Conservation (phyloP, 30 jellyfish, hydroid and myxozoan species). For the Turritopsis dohrnii region DNA sequence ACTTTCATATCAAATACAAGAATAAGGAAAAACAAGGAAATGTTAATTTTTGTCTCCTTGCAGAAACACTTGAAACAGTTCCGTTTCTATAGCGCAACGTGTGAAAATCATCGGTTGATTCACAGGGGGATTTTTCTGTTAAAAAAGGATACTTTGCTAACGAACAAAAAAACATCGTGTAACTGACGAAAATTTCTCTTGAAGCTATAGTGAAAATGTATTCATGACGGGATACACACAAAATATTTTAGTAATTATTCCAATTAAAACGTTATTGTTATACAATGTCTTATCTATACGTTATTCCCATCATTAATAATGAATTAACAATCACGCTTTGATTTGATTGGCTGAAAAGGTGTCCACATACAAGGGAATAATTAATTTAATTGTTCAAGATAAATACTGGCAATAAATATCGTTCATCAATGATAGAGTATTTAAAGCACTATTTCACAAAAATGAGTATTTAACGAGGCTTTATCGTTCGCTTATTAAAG, state of each 20-base stretch:
- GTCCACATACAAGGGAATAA: conserved; percentile 3
- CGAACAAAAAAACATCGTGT: background rate
- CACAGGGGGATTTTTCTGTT: background rate
- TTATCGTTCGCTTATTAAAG: background rate
- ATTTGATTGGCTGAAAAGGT: conserved; percentile 12
- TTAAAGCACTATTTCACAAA: background rate
- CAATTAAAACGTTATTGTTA: background rate
- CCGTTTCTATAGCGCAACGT: background rate
- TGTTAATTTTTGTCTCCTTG: background rate
- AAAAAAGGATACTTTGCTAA: background rate
- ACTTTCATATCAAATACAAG: background rate
- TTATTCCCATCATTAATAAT: conserved; percentile 19
- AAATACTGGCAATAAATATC: background rate
- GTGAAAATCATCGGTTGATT: background rate
- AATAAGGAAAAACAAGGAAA: background rate
- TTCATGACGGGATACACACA: background rate
- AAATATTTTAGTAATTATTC: background rate
- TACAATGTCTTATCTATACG: background rate
- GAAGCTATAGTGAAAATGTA: background rate
- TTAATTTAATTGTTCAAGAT: background rate
- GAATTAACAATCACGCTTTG: conserved; percentile 4
- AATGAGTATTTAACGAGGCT: background rate
- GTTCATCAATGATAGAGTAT: background rate
- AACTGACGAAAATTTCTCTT: background rate
- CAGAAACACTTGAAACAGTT: background rate